Evolutionary conservation across 2,888 invertebrate species (phyloP), one percentile per base, ranked within the genome.

Genomic region (Pterostichus madidus): DNA sequence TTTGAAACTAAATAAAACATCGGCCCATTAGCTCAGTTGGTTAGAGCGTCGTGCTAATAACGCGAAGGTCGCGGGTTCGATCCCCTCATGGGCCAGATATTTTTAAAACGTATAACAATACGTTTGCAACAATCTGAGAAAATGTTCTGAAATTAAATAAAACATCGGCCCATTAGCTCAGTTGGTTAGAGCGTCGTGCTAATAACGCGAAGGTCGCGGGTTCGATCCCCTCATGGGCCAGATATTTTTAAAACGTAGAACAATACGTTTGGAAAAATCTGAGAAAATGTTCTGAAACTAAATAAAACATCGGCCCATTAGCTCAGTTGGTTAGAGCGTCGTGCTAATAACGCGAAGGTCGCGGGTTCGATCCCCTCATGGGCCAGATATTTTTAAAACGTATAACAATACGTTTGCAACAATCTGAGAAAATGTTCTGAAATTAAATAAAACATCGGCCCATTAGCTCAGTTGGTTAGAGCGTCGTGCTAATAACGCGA

Each of bases 41-140:
- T 93, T 93, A 93, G 93, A 93, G 93, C 93, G 93, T 93, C 93
- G 93, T 93, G 93, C 93, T 93, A 93, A 93, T 93, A 93, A 93
- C 93, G 93, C 93, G 93, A 93, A 93, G 93, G 93, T 93, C 93
- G 93, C 92, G 93, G 93, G 93, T 93, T 93, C 93, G 93, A 93
- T 93, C 93, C 93, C 93, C 93, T 91, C 93, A 93, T 93, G 93
- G 93, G 93, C 93, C 93, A 93, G 2, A 6, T 15, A 35, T 5
- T 35, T 35, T 35, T 35, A 6, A 5, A 35, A 5, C 4, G 35
- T 35, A 35, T 5, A 5, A 35, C 35, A 3, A 35, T n/a, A n/a
- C n/a, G n/a, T 24, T 24, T 24, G 24, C 2, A 24, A 24, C 1
- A 24, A 24, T 24, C 24, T 24, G 24, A 24, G 24, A 24, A 24